A percentile compares a stretch with the other conserved stretches of the same genome.
Evolutionary conservation across 2,888 invertebrate species (phyloP).

Genomic region (Rhagophthalmus giganteus): DNA sequence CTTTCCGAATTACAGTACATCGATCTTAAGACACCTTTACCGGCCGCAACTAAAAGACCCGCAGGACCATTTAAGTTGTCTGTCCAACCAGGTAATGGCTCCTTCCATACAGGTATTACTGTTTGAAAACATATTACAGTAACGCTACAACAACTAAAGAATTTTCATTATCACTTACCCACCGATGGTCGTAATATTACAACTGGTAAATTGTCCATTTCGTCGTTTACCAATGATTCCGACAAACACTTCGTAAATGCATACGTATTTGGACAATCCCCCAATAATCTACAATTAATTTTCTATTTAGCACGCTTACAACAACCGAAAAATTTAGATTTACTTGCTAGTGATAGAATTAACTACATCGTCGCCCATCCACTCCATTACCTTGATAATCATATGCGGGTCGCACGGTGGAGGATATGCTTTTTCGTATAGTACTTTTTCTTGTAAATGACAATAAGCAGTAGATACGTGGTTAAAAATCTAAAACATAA

Average conservation of each 20-base stretch:
- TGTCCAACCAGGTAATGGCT: constrained; percentile 87
- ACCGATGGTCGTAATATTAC: constrained; percentile 86
- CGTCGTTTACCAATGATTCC: constrained; percentile 80
- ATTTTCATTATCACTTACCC: too few relatives aligned
- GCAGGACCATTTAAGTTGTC: constrained; percentile 94
- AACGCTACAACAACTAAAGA: too few relatives aligned
- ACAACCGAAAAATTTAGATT: constrained; percentile 27
- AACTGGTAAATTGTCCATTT: constrained; percentile 75
- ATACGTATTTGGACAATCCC: constrained; percentile 86
- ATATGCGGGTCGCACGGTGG: constrained; percentile 77
- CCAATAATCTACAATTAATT: constrained; percentile 60
- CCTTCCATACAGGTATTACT: constrained; percentile 86
- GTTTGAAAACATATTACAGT: too few relatives aligned
- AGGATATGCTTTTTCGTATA: constrained; percentile 86
- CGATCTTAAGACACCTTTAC: constrained; percentile 86
- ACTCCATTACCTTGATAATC: constrained; percentile 76
- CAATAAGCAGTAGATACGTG: constrained; percentile 92
- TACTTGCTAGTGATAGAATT: constrained; percentile 65
- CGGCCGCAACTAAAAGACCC: constrained; percentile 78
- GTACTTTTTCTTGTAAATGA: constrained; percentile 78
- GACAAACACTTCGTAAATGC: constrained; percentile 92
- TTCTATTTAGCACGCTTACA: neutral
- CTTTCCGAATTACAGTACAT: constrained; percentile 81
- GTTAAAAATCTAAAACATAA: constrained; percentile 64
- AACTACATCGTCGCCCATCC: constrained; percentile 74